A percentile compares a stretch with the other conserved stretches of the same genome.
phyloP scores from a whole-genome alignment of 2,888 invertebrate genomes.

The Zaprionus obscuricornis region DNA sequence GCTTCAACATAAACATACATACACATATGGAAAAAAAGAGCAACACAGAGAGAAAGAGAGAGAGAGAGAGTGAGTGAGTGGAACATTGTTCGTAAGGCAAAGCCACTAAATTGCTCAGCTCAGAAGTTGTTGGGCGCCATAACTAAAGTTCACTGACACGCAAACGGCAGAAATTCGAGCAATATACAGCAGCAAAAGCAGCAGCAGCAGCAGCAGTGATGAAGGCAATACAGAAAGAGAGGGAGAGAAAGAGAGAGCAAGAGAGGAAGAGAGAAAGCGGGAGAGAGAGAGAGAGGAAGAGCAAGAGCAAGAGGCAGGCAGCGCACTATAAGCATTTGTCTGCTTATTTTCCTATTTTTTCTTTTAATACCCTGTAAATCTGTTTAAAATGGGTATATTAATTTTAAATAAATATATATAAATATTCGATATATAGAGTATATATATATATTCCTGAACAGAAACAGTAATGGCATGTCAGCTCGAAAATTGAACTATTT shows the following conservation, averaged over 20 bases:
- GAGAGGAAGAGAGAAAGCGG: neutral
- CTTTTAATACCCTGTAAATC: too few species aligned
- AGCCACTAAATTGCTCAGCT: constrained; percentile 32
- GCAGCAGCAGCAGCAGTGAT: neutral
- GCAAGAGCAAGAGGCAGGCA: too few species aligned
- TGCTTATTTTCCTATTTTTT: too few species aligned
- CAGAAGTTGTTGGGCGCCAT: constrained; percentile 48
- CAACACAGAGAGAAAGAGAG: too few species aligned
- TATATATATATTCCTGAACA: too few species aligned
- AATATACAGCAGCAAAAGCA: neutral
- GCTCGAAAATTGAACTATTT: too few species aligned
- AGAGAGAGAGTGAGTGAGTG: too few species aligned
- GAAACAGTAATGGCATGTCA: too few species aligned
- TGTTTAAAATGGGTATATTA: too few species aligned
- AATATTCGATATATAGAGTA: too few species aligned
- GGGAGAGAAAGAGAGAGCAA: neutral
- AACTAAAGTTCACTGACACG: constrained; percentile 59
- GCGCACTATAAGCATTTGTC: constrained; percentile 4
- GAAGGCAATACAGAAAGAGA: too few species aligned
- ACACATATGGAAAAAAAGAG: neutral
- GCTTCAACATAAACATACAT: neutral
- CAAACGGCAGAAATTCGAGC: constrained; percentile 16
- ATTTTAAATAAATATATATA: too few species aligned
- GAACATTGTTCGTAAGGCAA: constrained; percentile 18
- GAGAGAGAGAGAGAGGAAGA: neutral